Evolutionary conservation across 2,113 vertebrate genomes (phyloP), one percentile per base, ranked within the genome.

Genomic region (Oryzias curvinotus): DNA sequence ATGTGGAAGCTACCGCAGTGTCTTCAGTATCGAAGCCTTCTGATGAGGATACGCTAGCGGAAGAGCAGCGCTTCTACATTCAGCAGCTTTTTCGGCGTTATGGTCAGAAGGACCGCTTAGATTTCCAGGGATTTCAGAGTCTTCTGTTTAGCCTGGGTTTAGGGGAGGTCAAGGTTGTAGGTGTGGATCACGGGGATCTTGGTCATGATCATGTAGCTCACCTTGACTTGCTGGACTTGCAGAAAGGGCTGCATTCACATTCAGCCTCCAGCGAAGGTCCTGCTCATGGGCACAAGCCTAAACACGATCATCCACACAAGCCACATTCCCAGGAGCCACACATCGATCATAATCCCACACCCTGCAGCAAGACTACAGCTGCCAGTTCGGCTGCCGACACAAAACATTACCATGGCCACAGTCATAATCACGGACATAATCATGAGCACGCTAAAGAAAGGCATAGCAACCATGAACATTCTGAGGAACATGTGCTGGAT

Each of bases 201-300:
- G 97, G 96, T 41, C 97, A 99, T 0, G 95, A 98, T 81, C 95
- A 98, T 5, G 94, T 98, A 68, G 95, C 95, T 72, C 96, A 98
- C 71, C 86, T 98, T 16, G 95, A 97, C 75, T 57, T 94, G 66
- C 81, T 98, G 79, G 96, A 98, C 41, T 78, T 94, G 61, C 94
- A 95, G 69, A 92, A 95, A 67, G 94, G 94, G 60, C 91, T 90
- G 64, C 96, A 94, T 83, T 88, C 91, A 6, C 95, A 95, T 75
- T 84, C 93, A 2, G 85, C 82, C 14, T 83, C 59, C 59, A 89
- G 81, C 12, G 86, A 87, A 64, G 91, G 74, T 57, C 71, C 75
- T 8, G 44, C 58, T 57, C 90, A 91, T 1, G 50, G 71, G 3
- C 80, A 81, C 3, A 30, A 7, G 17, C 58, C 73, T 4, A 28